A percentile compares a stretch with the other conserved stretches of the same genome.
phyloP scores from a whole-genome alignment of 2,113 vertebrate species.

The Embiotoca jacksoni region DNA sequence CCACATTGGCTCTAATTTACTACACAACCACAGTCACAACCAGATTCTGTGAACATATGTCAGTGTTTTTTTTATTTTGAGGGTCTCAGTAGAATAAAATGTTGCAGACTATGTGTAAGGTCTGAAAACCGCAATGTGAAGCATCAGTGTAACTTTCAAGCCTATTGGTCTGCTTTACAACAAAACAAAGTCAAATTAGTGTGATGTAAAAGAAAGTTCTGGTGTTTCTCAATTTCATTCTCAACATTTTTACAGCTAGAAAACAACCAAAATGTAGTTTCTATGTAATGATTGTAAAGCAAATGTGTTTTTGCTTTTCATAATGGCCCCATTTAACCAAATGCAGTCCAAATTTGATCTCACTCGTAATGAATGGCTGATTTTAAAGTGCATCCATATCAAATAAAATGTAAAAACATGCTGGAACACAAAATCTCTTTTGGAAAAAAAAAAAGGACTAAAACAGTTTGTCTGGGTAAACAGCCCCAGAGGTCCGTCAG shows the following conservation, averaged over 20 bases:
- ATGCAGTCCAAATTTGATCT: not conserved
- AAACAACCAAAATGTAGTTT: not conserved
- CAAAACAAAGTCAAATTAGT: slow-evolving; percentile 11
- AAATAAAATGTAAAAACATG: not conserved
- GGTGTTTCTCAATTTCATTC: slow-evolving; percentile 20
- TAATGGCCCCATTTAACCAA: not conserved
- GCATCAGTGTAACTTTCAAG: not conserved
- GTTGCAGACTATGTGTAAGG: not conserved
- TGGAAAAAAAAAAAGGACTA: not conserved
- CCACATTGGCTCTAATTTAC: slow-evolving; percentile 68
- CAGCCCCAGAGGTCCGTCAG: slow-evolving; percentile 32
- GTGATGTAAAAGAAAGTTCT: slow-evolving; percentile 20
- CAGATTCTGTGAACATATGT: slow-evolving; percentile 63
- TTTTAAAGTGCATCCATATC: not conserved
- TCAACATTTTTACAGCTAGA: not conserved
- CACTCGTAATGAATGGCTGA: not conserved
- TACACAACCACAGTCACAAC: slow-evolving; percentile 75
- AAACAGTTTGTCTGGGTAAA: slow-evolving; percentile 20
- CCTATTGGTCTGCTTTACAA: not conserved
- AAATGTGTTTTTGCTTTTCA: slow-evolving; percentile 2
- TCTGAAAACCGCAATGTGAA: not conserved
- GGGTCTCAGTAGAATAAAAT: slow-evolving; percentile 11
- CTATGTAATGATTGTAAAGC: slow-evolving; percentile 17
- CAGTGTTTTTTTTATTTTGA: slow-evolving; percentile 46
- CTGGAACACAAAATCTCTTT: not conserved